phyloP scores from a whole-genome alignment of 1,140 invertebrate species.

The Cardiocondyla obscurior region DNA sequence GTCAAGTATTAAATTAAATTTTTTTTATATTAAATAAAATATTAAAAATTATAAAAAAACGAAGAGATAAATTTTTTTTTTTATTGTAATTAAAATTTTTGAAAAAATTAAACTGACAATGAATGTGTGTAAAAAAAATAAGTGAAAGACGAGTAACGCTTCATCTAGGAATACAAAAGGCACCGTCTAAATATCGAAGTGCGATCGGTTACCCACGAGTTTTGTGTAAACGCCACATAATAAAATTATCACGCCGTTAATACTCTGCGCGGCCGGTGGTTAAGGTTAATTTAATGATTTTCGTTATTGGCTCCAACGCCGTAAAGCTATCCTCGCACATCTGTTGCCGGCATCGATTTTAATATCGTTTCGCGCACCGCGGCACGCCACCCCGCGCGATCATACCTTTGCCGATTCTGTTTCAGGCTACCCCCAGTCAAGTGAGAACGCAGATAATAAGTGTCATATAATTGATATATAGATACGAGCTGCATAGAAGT shows the following conservation, averaged over 20 bases:
- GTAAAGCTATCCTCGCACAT: conserved; percentile 81
- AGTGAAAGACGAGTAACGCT: neutral
- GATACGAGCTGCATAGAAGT: neutral
- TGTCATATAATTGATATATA: no score
- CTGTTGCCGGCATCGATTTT: conserved; percentile 82
- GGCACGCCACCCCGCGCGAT: neutral
- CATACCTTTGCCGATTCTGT: conserved; percentile 26
- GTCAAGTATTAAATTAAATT: neutral
- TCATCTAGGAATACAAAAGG: neutral
- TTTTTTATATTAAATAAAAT: neutral
- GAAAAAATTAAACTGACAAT: neutral
- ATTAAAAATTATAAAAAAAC: neutral
- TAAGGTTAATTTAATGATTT: conserved; percentile 82
- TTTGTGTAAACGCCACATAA: conserved; percentile 74
- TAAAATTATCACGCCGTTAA: conserved; percentile 81
- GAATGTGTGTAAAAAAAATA: neutral
- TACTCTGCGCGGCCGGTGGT: conserved; percentile 68
- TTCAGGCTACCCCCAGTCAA: neutral
- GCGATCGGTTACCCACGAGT: conserved; percentile 31
- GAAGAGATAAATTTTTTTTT: no score
- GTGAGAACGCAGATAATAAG: conserved; percentile 27
- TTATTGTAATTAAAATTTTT: neutral
- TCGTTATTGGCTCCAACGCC: conserved; percentile 79
- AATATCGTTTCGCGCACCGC: conserved; percentile 74
- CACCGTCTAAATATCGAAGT: neutral